A percentile compares a stretch with the other conserved stretches of the same genome.
Conservation (phyloP, 2,113 vertebrate species). For the Scalopus aquaticus region DNA sequence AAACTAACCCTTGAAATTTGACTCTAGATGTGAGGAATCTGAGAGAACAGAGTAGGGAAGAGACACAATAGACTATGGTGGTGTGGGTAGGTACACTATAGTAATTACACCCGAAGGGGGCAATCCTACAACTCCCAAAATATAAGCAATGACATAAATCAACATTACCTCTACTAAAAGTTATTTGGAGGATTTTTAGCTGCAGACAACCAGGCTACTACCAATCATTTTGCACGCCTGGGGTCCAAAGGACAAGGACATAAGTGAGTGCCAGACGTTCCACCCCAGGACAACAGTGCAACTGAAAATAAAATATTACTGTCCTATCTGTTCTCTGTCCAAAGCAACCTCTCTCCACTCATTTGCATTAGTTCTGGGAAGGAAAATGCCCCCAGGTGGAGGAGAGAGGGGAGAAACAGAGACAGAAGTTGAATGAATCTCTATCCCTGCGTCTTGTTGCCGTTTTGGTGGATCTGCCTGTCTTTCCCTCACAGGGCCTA, state of each 20-base stretch:
- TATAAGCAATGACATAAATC: too few species aligned
- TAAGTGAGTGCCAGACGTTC: background rate
- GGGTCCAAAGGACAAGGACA: background rate
- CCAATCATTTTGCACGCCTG: background rate
- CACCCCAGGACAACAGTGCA: background rate
- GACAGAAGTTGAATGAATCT: background rate
- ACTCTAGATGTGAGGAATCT: too few species aligned
- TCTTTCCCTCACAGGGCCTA: background rate
- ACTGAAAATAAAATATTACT: background rate
- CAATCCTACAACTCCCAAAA: too few species aligned
- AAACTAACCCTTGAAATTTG: too few species aligned
- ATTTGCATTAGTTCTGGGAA: background rate
- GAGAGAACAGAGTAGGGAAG: too few species aligned
- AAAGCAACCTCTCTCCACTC: background rate
- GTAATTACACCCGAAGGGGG: too few species aligned
- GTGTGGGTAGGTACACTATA: too few species aligned
- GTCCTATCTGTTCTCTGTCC: background rate
- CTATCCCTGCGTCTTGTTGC: background rate
- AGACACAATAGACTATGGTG: too few species aligned
- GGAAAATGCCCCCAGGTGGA: background rate
- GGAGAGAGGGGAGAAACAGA: background rate
- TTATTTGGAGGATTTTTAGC: too few species aligned
- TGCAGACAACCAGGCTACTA: background rate
- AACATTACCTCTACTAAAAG: too few species aligned
- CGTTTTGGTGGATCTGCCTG: background rate